phyloP scores from a whole-genome alignment of 2,113 vertebrate species.

The Lutjanus erythropterus region DNA sequence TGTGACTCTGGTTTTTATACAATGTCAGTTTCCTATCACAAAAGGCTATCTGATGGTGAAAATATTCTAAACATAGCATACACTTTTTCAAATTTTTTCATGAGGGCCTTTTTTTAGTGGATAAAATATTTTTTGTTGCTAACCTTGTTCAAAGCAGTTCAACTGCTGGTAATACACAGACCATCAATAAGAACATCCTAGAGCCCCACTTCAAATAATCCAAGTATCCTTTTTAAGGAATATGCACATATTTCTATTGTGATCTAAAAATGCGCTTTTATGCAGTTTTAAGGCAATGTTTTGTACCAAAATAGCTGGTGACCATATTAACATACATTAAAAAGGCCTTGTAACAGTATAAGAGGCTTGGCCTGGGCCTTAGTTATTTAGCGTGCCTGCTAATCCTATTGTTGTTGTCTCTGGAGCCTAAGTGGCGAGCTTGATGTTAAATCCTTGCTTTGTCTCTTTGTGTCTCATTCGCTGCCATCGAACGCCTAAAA shows the following conservation, averaged over 20 bases:
- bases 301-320: constrained; percentile 22
- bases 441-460: constrained; percentile 64
- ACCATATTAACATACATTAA: constrained; percentile 48
- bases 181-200: no score
- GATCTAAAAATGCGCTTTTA: neutral
- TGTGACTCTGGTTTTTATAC: no score
- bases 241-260: neutral
- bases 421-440: constrained; percentile 60
- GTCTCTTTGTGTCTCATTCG: constrained; percentile 56
- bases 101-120: no score
- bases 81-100: no score
- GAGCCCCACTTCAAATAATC: no score
- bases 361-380: constrained; percentile 65
- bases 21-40: no score
- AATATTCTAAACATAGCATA: no score
- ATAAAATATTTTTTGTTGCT: no score
- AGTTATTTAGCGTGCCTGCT: constrained; percentile 58
- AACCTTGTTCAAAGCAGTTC: no score
- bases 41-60: no score
- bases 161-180: no score
- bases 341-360: constrained; percentile 52
- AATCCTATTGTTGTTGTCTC: constrained; percentile 77
- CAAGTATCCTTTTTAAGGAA: no score
- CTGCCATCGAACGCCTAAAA: constrained; percentile 42
- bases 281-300: neutral